Conservation (phyloP, 2,797 vertebrate species). For the Thunnus albacares region DNA sequence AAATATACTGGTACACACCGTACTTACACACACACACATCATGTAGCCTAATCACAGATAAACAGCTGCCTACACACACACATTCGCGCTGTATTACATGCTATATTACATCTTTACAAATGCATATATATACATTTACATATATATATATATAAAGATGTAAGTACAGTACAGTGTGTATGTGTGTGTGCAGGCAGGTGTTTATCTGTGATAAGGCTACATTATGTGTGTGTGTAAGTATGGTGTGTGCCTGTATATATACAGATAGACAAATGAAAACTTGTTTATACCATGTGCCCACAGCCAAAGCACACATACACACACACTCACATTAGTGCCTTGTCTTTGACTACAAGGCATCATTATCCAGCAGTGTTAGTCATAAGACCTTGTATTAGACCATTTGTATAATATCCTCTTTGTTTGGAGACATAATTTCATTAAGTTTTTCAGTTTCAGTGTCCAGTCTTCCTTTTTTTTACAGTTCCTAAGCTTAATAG, state of each 20-base stretch:
- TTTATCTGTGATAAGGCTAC: no score
- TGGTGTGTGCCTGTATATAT: no score
- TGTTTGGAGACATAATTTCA: constrained; percentile 14
- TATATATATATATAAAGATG: no score
- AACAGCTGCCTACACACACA: constrained; percentile 27
- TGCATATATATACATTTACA: not conserved
- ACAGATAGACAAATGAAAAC: not conserved
- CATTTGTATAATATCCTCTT: constrained; percentile 30
- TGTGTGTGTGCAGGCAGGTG: no score
- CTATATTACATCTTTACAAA: not conserved
- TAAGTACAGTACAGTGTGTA: no score
- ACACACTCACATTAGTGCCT: constrained; percentile 4
- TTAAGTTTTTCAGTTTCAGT: not conserved
- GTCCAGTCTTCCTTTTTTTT: no score
- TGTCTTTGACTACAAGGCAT: constrained; percentile 22
- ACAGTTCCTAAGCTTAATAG: not conserved
- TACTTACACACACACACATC: not conserved
- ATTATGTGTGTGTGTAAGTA: no score
- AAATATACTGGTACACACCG: constrained; percentile 5
- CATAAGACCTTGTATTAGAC: constrained; percentile 45
- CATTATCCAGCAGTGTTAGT: constrained; percentile 32
- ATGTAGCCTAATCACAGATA: constrained; percentile 4
- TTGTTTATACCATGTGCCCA: not conserved
- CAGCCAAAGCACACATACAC: not conserved
- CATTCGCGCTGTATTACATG: not conserved